Base-by-base conservation (phyloP, 2,113 vertebrate species). In the Phocoena sinus region DNA sequence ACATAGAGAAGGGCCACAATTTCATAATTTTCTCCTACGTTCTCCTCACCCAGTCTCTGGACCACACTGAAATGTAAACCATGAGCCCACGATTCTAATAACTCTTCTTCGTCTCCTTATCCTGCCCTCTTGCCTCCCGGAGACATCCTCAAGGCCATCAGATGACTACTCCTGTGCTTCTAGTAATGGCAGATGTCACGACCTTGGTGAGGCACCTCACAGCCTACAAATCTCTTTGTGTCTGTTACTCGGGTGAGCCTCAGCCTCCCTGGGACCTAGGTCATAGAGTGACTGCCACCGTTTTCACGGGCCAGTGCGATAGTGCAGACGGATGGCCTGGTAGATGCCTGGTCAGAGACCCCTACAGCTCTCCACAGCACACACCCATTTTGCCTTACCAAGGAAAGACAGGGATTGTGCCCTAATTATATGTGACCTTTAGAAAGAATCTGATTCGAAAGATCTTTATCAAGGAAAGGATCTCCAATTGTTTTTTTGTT, bases 401-500 rank as follows among this genome's bases (percentile, higher is more conserved):
- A 74, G 23, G 80, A 89, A 47, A 79, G 58, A 47, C 1, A 58
- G 53, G 21, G 86, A 33, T 71, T 38, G 56, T 5, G 31, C 17
- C 15, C 50, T 12, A n/a, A 36, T 82, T 62, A 28, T 14, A 79
- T 3, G 9, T 62, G 50, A 20, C 80, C 80, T 68, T 81, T 65
- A 28, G 53, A 81, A 96, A 77, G 65, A 88, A 83, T 77, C 62
- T 91, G 41, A 91, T 33, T 82, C 53, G 23, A 62, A 77, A 36
- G 21, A 76, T 73, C 44, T 60, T 90, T 80, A 83, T 70, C 33
- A 62, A 89, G 67, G 26, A 86, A 38, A 68, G 25, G n/a, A 67
- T 91, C 26, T 96, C 60, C 58, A 88, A 82, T 68, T 92, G 50
- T 82, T 44, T 68, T 95, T 92, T 58, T 44, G 44, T 8, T 44